Evolutionary conservation across 2,797 vertebrate genomes (phyloP), one percentile per base, ranked within the genome.

Genomic region (Lithobates pipiens): DNA sequence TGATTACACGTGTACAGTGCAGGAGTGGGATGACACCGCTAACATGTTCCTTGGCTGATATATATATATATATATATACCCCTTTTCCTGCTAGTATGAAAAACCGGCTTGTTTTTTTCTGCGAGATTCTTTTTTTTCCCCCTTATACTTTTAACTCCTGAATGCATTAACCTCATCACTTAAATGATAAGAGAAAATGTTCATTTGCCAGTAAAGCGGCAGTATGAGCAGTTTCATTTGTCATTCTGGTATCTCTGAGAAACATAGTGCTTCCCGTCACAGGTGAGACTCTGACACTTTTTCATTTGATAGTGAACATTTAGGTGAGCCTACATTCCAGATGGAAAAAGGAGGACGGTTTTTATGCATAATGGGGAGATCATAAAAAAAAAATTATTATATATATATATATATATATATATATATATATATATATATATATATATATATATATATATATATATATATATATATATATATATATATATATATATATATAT

Each of bases 1-100:
- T 57, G 44, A 32, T 69, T 69, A 75, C n/a, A 68, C 10, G 71
- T 44, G 70, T 46, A 74, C 54, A 63, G 50, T 39, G n/a, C 10
- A 61, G 21, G 10, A 63, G 54, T 29, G 27, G 54, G 25, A 57
- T 21, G 65, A 80, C 61, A 27, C n/a, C 11, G 34, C 27, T 67
- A 23, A 44, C 78, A 54, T 34, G 44, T 7, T 46, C 18, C 78
- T 23, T 23, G 3, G 23, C 42, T 13, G 18, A 73, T n/a, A 39
- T 42, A 39, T 10, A 72, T 32, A 39, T 42, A 39, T 10, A 72
- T 32, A 73, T n/a, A 39, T 42, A 39, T 10, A 72, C 3, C 25
- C 34, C 2, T 42, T n/a, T 11, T 4, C n/a, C 21, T 44, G 39
- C 71, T 42, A 46, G 9, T 25, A 1, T 9, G 11, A 67, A 72